Conservation (phyloP, 2,113 vertebrate genomes). For the Mustela lutreola region DNA sequence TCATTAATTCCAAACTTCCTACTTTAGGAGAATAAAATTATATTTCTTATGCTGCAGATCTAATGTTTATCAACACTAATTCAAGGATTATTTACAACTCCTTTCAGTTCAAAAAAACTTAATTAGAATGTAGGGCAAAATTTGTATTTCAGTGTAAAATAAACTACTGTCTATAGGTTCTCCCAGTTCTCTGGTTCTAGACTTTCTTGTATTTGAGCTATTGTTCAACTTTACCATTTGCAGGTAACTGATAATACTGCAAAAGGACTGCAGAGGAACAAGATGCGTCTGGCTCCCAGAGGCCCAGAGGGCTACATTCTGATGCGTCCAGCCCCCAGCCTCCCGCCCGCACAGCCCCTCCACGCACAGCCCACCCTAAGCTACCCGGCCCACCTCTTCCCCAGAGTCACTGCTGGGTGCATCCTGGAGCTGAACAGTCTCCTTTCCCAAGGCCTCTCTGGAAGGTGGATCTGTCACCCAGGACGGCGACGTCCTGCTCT, state of each 20-base stretch:
- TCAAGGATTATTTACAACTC: not conserved
- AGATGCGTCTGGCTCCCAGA: no score
- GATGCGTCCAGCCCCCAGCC: no score
- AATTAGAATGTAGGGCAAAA: not conserved
- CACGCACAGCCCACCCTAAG: not conserved
- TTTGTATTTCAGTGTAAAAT: not conserved
- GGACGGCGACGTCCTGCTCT: not conserved
- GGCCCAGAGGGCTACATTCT: no score
- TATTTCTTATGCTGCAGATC: not conserved
- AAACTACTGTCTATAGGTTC: not conserved
- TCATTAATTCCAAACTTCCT: not conserved
- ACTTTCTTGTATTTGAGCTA: not conserved
- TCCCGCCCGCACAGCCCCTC: no score
- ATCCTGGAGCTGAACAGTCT: conserved; percentile 35
- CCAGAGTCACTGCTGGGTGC: conserved; percentile 57
- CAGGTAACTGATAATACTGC: not conserved
- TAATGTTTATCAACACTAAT: not conserved
- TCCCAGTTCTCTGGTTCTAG: not conserved
- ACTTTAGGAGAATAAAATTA: not conserved
- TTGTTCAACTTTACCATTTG: not conserved
- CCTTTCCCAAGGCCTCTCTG: conserved; percentile 6
- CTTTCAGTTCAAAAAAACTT: not conserved
- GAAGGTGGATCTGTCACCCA: not conserved
- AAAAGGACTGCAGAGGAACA: not conserved
- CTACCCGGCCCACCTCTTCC: conserved; percentile 72